These are phyloP conservation scores for Camptogramma bilineatum DNA, from an alignment of 2,888 invertebrate species.

Conservation along the genomic window DNA sequence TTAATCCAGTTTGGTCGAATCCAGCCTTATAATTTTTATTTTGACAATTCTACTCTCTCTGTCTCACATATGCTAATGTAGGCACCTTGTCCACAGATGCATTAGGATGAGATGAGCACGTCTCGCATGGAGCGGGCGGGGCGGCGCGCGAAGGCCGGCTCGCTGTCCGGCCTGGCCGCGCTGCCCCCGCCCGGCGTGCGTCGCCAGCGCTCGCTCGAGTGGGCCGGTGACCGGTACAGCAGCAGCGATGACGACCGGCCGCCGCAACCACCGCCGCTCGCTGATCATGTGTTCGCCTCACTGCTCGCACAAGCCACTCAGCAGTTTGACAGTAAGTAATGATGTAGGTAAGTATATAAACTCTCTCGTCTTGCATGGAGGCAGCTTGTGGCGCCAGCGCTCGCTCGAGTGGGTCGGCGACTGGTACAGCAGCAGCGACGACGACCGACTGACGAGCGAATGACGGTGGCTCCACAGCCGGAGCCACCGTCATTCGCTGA, in stretches of 20 bases:
- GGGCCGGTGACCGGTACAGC: conserved; percentile 85
- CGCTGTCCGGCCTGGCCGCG: conserved; percentile 74
- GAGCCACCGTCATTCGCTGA: conserved; percentile 81
- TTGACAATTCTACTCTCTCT: too few relatives aligned
- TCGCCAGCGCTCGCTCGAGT: conserved; percentile 85
- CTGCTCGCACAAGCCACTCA: conserved; percentile 83
- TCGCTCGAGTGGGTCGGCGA: conserved; percentile 86
- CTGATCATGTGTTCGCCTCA: conserved; percentile 82
- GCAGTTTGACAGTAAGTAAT: conserved; percentile 78
- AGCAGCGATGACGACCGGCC: conserved; percentile 84
- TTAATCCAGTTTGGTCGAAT: too few relatives aligned
- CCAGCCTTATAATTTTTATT: too few relatives aligned
- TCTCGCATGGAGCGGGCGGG: conserved; percentile 78
- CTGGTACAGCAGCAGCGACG: conserved; percentile 85
- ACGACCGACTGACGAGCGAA: conserved; percentile 81
- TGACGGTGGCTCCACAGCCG: too few relatives aligned
- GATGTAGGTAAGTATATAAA: background rate
- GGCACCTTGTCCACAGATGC: conserved; percentile 59
- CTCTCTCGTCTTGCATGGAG: background rate
- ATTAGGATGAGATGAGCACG: conserved; percentile 69
- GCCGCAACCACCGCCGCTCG: conserved; percentile 79
- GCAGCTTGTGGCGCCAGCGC: conserved; percentile 80
- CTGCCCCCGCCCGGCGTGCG: conserved; percentile 70
- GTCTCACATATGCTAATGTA: too few relatives aligned
- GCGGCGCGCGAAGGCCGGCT: conserved; percentile 77